Conservation (phyloP, 2,113 vertebrate species). For the Prolemur simus region DNA sequence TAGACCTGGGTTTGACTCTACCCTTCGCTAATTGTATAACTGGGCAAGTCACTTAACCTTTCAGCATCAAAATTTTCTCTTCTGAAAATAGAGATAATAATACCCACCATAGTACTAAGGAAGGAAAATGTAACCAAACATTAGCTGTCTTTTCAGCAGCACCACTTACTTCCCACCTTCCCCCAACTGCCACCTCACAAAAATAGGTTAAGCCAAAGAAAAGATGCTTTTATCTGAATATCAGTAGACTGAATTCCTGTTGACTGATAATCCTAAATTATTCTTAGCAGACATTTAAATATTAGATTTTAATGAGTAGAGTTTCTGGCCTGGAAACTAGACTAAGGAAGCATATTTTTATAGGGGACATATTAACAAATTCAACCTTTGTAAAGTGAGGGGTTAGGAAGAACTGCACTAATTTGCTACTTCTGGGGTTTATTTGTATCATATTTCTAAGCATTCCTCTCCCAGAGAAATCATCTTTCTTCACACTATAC, state of each 20-base stretch:
- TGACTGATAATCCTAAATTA: conserved; percentile 4
- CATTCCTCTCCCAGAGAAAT: neutral
- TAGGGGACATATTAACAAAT: neutral
- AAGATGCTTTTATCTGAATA: neutral
- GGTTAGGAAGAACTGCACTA: neutral
- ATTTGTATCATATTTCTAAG: conserved; percentile 26
- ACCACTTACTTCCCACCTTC: neutral
- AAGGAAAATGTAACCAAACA: neutral
- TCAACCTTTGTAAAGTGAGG: conserved; percentile 13
- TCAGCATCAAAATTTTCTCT: neutral
- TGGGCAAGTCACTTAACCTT: neutral
- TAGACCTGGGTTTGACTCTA: neutral
- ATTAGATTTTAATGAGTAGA: conserved; percentile 16
- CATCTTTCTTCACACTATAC: neutral
- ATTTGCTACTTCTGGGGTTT: neutral
- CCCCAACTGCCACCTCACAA: neutral
- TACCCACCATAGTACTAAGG: neutral
- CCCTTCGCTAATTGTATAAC: neutral
- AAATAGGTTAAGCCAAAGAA: neutral
- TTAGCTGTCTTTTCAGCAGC: neutral
- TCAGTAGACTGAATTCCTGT: neutral
- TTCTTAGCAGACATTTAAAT: conserved; percentile 38
- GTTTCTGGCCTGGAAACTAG: neutral
- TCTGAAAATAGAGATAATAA: neutral
- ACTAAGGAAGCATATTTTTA: neutral